These are phyloP conservation scores for Chelonus insularis DNA, from an alignment of 1,140 invertebrate species.

Conservation along the genomic window DNA sequence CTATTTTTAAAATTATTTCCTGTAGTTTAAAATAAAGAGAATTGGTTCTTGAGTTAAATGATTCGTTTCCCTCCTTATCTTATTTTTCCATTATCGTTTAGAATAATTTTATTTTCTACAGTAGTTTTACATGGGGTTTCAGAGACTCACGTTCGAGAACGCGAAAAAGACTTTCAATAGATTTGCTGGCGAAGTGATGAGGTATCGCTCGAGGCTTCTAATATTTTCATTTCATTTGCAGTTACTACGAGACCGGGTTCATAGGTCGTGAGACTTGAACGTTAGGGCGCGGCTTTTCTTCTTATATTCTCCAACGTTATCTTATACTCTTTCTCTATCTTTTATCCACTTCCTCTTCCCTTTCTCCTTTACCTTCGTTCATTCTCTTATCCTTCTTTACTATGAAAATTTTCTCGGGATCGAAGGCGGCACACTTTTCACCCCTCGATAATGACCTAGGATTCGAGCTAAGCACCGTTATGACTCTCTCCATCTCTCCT, in stretches of 20 bases:
- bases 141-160: no score
- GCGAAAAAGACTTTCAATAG: no score
- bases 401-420: constrained; percentile 2
- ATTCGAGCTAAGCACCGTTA: constrained; percentile 26
- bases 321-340: background rate
- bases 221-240: constrained; percentile 56
- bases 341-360: constrained; percentile 10
- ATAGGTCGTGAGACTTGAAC: constrained; percentile 53
- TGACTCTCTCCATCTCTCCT: background rate
- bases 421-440: constrained; percentile 30
- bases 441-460: constrained; percentile 30
- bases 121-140: no score
- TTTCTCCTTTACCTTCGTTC: background rate
- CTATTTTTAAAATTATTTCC: no score
- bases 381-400: background rate
- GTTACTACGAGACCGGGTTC: constrained; percentile 58
- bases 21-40: no score
- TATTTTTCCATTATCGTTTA: no score
- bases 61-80: no score
- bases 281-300: constrained; percentile 24
- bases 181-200: constrained; percentile 22
- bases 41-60: no score
- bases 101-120: no score
- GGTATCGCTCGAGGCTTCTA: constrained; percentile 26
- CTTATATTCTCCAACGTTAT: background rate